Percentiles rank a stretch among this genome's conserved stretches.
These are phyloP conservation scores for Linyphia triangularis DNA, from an alignment of 2,888 invertebrate genomes.

Conservation along the genomic window DNA sequence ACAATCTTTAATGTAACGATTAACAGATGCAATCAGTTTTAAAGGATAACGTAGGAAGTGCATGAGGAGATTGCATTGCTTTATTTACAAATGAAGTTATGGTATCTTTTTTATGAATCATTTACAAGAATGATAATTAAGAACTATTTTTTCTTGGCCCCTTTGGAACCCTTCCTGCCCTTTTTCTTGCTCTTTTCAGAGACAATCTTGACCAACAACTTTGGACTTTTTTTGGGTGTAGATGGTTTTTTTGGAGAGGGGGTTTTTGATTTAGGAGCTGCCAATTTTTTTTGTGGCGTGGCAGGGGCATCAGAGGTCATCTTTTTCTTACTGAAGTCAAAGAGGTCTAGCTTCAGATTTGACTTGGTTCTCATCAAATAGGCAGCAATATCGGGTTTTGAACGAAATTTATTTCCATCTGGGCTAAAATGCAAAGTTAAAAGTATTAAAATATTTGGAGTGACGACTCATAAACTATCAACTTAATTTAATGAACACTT, in stretches of 20 bases:
- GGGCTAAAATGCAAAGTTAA: conserved; percentile 52
- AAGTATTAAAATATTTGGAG: no score
- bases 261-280: conserved; percentile 20
- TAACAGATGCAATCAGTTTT: conserved; percentile 4
- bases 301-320: conserved; percentile 23
- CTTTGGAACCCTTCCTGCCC: conserved; percentile 5
- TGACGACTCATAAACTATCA: no score
- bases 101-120: conserved; percentile 26
- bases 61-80: conserved; percentile 1
- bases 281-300: background rate
- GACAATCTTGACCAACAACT: conserved; percentile 52
- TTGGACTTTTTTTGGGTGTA: conserved; percentile 33
- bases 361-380: conserved; percentile 58
- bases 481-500: no score
- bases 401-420: conserved; percentile 66
- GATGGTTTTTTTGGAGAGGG: background rate
- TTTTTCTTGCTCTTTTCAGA: conserved; percentile 21
- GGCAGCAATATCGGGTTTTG: conserved; percentile 60
- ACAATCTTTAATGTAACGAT: conserved; percentile 4
- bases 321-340: conserved; percentile 58
- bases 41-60: conserved; percentile 19
- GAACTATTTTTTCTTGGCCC: conserved; percentile 53
- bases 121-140: conserved; percentile 15
- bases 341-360: conserved; percentile 53
- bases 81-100: conserved; percentile 64